Percentiles rank a stretch among this genome's conserved stretches.
Evolutionary conservation across 2,888 invertebrate species (phyloP).

Genomic region (Luperina testacea): DNA sequence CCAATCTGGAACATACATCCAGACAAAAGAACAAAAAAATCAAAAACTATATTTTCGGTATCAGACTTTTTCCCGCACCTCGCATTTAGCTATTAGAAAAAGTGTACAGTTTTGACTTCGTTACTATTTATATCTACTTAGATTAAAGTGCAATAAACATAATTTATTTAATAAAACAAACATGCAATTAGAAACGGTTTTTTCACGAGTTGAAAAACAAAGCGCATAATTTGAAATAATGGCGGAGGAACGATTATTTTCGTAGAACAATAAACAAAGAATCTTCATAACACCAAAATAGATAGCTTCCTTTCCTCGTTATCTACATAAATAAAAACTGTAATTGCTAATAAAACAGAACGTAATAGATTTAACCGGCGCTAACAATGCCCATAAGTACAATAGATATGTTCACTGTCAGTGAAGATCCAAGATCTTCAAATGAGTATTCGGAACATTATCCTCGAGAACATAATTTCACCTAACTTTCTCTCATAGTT

Average conservation of each 20-base stretch:
- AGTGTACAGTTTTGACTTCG: neutral
- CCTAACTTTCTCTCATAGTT: conserved; percentile 62
- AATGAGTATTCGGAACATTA: conserved; percentile 51
- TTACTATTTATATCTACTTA: conserved; percentile 3
- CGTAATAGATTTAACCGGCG: conserved; percentile 36
- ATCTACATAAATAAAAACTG: neutral
- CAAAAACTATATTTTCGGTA: neutral
- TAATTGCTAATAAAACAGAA: conserved; percentile 14
- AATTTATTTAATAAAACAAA: conserved; percentile 17
- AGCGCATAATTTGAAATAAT: neutral
- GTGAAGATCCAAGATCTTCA: conserved; percentile 56
- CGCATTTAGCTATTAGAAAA: too few species aligned
- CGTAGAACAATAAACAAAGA: neutral
- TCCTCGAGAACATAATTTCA: conserved; percentile 62
- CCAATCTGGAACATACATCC: neutral
- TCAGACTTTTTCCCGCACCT: too few species aligned
- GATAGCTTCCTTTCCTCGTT: neutral
- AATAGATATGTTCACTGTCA: conserved; percentile 6
- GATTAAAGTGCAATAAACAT: conserved; percentile 34
- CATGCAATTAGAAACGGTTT: neutral
- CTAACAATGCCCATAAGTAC: conserved; percentile 36
- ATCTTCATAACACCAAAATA: neutral
- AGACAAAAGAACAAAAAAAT: neutral
- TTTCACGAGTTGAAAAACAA: conserved; percentile 1
- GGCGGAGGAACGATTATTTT: neutral